These are phyloP conservation scores for Eumerus sabulonum DNA, from an alignment of 2,888 invertebrate species.

Conservation along the genomic window DNA sequence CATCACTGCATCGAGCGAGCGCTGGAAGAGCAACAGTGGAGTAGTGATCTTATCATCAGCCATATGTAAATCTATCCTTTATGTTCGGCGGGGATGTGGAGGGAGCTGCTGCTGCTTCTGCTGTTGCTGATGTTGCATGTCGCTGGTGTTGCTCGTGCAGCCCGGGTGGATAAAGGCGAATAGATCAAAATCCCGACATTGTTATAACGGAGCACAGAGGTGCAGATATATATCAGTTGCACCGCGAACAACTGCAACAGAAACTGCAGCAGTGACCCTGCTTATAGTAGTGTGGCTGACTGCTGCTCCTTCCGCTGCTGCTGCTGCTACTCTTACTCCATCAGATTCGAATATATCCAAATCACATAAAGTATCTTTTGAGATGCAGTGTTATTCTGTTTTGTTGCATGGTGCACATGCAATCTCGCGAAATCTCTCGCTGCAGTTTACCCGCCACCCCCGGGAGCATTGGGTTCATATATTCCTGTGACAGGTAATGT, in stretches of 20 bases:
- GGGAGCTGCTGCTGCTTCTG: too few species aligned
- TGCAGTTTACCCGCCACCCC: slow-evolving; percentile 18
- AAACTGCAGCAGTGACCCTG: slow-evolving; percentile 52
- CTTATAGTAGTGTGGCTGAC: slow-evolving; percentile 43
- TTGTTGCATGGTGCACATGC: slow-evolving; percentile 41
- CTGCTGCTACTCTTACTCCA: slow-evolving; percentile 2
- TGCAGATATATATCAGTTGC: slow-evolving; percentile 64
- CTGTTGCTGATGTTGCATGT: slow-evolving; percentile 41
- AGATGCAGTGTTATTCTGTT: slow-evolving; percentile 31
- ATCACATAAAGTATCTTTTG: slow-evolving; percentile 66
- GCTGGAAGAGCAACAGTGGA: slow-evolving; percentile 32
- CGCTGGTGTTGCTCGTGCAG: slow-evolving; percentile 6
- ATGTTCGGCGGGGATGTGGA: slow-evolving; percentile 55
- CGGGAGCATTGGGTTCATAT: slow-evolving; percentile 54
- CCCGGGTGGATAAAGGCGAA: slow-evolving; percentile 64
- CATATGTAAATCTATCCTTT: slow-evolving; percentile 68
- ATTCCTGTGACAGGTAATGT: slow-evolving; percentile 68
- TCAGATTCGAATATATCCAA: slow-evolving; percentile 49
- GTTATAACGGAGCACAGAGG: slow-evolving; percentile 66
- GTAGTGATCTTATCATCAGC: slow-evolving; percentile 62
- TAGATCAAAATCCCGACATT: slow-evolving; percentile 69
- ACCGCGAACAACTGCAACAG: slow-evolving; percentile 13
- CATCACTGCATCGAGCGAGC: slow-evolving; percentile 59
- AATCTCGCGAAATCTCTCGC: slow-evolving; percentile 59
- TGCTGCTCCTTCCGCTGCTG: slow-evolving; percentile 2